Conservation (phyloP, 2,113 vertebrate genomes). For the Sminthopsis crassicaudata region DNA sequence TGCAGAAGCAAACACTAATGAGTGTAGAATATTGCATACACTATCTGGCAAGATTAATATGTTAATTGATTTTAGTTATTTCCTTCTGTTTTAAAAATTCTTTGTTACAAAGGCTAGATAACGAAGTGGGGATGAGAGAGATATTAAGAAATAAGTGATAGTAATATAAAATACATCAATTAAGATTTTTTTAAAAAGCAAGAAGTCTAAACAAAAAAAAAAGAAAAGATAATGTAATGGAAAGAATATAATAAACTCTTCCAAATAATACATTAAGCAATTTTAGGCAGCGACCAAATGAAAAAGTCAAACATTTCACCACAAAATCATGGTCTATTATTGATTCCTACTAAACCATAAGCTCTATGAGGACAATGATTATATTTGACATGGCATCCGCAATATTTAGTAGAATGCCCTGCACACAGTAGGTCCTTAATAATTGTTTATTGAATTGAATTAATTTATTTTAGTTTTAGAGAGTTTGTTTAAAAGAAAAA, state of each 20-base stretch:
- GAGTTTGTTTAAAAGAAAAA: constrained; percentile 44
- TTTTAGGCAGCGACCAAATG: neutral
- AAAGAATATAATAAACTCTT: neutral
- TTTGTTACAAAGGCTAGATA: neutral
- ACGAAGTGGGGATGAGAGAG: neutral
- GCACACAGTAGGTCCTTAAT: neutral
- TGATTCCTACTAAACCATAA: neutral
- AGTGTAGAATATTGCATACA: neutral
- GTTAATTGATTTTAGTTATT: neutral
- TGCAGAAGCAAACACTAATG: neutral
- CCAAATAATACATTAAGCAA: neutral
- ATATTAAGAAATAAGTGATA: neutral
- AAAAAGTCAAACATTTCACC: neutral
- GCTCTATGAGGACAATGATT: neutral
- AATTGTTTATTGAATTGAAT: neutral
- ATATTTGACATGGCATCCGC: neutral
- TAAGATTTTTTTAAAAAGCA: neutral
- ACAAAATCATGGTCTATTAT: neutral
- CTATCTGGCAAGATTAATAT: neutral
- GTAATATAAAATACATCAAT: neutral
- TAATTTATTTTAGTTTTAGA: neutral
- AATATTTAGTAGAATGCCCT: neutral
- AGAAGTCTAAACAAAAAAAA: neutral
- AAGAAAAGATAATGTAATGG: neutral
- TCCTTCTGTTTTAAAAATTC: neutral